Conservation (phyloP, 1,140 invertebrate genomes). For the Helicoverpa armigera region DNA sequence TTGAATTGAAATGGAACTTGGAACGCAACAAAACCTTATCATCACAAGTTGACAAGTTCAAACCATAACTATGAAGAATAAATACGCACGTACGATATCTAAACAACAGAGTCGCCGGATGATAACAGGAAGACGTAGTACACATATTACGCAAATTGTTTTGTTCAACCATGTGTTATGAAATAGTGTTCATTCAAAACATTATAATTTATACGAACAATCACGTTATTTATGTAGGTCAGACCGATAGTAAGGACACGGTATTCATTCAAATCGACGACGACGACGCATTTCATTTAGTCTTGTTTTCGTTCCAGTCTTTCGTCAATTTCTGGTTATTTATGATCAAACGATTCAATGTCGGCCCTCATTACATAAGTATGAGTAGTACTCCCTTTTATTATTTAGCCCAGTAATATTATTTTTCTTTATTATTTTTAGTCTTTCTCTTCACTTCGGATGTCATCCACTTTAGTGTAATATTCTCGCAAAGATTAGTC, state of each 20-base stretch:
- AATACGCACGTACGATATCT: slow-evolving; percentile 5
- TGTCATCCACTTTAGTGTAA: too few relatives aligned
- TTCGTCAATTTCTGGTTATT: not conserved
- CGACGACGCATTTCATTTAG: slow-evolving; percentile 22
- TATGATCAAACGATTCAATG: slow-evolving; percentile 21
- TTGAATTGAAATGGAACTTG: too few relatives aligned
- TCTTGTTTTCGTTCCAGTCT: slow-evolving; percentile 11
- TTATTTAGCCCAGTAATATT: too few relatives aligned
- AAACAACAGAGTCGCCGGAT: not conserved
- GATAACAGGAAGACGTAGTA: slow-evolving; percentile 41
- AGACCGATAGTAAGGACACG: slow-evolving; percentile 30
- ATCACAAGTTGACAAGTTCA: not conserved
- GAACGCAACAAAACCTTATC: too few relatives aligned
- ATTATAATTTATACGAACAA: slow-evolving; percentile 43
- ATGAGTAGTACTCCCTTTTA: too few relatives aligned
- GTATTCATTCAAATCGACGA: slow-evolving; percentile 15
- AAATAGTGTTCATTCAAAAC: slow-evolving; percentile 35
- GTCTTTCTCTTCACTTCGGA: too few relatives aligned
- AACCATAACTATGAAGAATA: not conserved
- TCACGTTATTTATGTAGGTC: slow-evolving; percentile 40
- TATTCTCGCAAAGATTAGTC: too few relatives aligned
- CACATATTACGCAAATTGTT: slow-evolving; percentile 38
- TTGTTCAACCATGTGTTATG: slow-evolving; percentile 35
- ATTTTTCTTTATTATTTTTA: too few relatives aligned
- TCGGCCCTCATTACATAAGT: not conserved